Percentiles rank a stretch among this genome's conserved stretches.
Evolutionary conservation across 2,113 vertebrate genomes (phyloP).

Genomic region (Nothoprocta pentlandii): DNA sequence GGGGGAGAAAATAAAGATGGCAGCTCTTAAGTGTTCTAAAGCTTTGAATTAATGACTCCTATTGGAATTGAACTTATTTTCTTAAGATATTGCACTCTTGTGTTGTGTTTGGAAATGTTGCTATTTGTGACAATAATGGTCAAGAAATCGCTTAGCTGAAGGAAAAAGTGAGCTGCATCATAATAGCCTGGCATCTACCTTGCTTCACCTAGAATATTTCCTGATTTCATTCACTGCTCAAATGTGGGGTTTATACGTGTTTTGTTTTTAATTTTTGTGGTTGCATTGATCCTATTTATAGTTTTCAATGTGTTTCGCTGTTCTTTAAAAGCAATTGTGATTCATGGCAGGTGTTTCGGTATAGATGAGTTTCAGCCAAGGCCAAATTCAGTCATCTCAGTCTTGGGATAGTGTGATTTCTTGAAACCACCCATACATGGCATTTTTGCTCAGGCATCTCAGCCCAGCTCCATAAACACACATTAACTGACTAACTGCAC

Average conservation of each 20-base stretch:
- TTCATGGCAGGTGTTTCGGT: neutral
- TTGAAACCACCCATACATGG: neutral
- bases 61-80: neutral
- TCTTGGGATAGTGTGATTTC: neutral
- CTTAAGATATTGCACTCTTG: neutral
- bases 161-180: neutral
- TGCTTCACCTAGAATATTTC: neutral
- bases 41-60: neutral
- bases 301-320: neutral
- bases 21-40: neutral
- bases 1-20: neutral
- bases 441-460: neutral
- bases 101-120: neutral
- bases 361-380: neutral
- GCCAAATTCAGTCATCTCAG: neutral
- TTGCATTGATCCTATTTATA: neutral
- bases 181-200: neutral
- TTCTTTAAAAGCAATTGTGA: neutral
- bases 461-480: neutral
- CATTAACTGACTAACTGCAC: neutral
- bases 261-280: rapidly evolving
- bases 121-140: neutral
- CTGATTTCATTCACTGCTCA: neutral
- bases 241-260: neutral
- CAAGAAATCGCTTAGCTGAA: neutral